Percentiles rank a stretch among this genome's conserved stretches.
Conservation (phyloP, 2,113 vertebrate species). For the Heterochromis multidens region DNA sequence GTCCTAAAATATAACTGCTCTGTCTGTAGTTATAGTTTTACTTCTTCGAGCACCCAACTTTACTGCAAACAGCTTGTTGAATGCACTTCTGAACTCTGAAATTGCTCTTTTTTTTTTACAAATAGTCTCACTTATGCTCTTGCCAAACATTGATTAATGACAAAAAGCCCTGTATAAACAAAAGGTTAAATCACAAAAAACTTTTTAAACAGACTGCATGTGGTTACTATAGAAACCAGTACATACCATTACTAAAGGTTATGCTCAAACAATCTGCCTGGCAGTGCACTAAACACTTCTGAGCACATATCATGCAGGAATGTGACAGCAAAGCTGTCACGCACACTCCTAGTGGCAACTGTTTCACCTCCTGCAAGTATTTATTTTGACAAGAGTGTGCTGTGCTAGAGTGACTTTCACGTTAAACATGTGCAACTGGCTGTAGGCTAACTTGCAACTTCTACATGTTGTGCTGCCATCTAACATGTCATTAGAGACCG, state of each 20-base stretch:
- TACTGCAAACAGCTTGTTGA: not conserved
- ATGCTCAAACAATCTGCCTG: not conserved
- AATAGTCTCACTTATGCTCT: not conserved
- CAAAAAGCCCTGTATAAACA: not conserved
- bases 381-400: constrained; percentile 32
- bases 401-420: not conserved
- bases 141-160: not conserved
- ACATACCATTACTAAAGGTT: not conserved
- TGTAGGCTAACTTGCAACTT: constrained; percentile 14
- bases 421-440: constrained; percentile 25
- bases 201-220: not conserved
- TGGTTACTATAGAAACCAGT: constrained; percentile 25
- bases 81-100: constrained; percentile 4
- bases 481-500: not conserved
- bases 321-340: constrained; percentile 14
- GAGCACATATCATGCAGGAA: not conserved
- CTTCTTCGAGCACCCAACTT: not conserved
- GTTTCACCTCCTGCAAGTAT: constrained; percentile 37
- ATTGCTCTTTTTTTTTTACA: not conserved
- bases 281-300: not conserved
- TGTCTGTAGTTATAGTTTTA: not conserved
- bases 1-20: not conserved
- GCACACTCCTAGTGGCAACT: not conserved
- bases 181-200: constrained; percentile 2
- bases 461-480: not conserved